phyloP scores from a whole-genome alignment of 2,113 vertebrate species.

The Atractosteus spatula region DNA sequence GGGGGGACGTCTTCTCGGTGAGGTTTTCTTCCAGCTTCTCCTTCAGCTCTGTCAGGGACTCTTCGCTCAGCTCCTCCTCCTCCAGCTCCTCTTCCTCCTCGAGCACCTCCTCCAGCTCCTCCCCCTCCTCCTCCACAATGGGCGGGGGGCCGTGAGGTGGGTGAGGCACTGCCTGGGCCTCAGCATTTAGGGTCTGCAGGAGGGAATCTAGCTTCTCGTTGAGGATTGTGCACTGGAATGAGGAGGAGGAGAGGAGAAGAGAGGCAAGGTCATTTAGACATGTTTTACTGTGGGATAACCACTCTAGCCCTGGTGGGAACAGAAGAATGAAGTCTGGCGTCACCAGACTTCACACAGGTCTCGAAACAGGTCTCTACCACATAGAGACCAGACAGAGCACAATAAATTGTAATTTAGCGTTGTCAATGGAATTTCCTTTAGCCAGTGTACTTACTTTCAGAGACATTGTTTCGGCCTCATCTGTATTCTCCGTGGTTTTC shows the following conservation, averaged over 20 bases:
- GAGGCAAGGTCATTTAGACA: too few species aligned
- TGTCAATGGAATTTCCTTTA: too few species aligned
- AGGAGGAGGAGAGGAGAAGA: not conserved
- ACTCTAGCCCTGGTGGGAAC: too few species aligned
- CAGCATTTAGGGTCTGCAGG: constrained; percentile 83
- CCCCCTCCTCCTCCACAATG: constrained; percentile 81
- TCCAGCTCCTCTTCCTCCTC: constrained; percentile 59
- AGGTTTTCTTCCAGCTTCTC: constrained; percentile 74
- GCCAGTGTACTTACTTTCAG: constrained; percentile 74
- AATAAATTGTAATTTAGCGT: too few species aligned
- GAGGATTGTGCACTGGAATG: constrained; percentile 78
- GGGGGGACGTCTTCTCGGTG: constrained; percentile 66
- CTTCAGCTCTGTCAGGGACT: constrained; percentile 83
- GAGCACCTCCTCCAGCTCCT: constrained; percentile 42
- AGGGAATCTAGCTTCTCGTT: constrained; percentile 93
- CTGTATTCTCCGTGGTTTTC: constrained; percentile 79
- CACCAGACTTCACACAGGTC: too few species aligned
- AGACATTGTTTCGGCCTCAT: constrained; percentile 84
- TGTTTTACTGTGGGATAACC: too few species aligned
- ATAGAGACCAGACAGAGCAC: too few species aligned
- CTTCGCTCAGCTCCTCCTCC: constrained; percentile 81
- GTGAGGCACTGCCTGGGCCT: constrained; percentile 62
- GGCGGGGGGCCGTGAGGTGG: constrained; percentile 65
- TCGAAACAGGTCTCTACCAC: too few species aligned
- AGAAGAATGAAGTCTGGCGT: too few species aligned